Evolutionary conservation across 1,140 invertebrate species (phyloP).

Genomic region (Zaprionus africanus): DNA sequence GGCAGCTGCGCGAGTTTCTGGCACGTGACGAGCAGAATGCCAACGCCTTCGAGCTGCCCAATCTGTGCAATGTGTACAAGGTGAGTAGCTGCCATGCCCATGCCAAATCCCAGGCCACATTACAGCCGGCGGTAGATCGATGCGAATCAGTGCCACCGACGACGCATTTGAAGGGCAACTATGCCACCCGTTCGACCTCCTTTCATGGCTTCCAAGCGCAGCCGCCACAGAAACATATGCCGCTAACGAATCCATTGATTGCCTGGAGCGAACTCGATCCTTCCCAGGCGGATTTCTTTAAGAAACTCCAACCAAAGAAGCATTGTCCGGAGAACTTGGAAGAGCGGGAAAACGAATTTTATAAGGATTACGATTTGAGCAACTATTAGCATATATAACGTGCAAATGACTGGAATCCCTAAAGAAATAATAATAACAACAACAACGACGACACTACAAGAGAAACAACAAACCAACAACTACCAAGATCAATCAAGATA

Average conservation of each 20-base stretch:
- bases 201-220: not conserved
- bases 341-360: slow-evolving; percentile 24
- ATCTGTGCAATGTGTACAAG: slow-evolving; percentile 53
- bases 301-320: not conserved
- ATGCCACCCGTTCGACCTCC: not conserved
- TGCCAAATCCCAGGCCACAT: not conserved
- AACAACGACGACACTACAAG: not conserved
- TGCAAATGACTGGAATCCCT: not conserved
- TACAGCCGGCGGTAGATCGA: not conserved
- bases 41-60: slow-evolving; percentile 55
- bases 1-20: slow-evolving; percentile 53
- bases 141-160: not conserved
- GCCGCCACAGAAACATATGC: not conserved
- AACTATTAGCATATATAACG: not conserved
- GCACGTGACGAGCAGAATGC: slow-evolving; percentile 61
- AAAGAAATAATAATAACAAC: not conserved
- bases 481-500: not conserved
- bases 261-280: not conserved
- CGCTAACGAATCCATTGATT: not conserved
- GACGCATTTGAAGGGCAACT: not conserved
- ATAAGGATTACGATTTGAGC: not conserved
- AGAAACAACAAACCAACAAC: slow-evolving; percentile 4
- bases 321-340: slow-evolving; percentile 8
- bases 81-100: slow-evolving; percentile 28
- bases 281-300: not conserved